Conservation (phyloP, 2,797 vertebrate genomes). For the Serranus cabrilla region DNA sequence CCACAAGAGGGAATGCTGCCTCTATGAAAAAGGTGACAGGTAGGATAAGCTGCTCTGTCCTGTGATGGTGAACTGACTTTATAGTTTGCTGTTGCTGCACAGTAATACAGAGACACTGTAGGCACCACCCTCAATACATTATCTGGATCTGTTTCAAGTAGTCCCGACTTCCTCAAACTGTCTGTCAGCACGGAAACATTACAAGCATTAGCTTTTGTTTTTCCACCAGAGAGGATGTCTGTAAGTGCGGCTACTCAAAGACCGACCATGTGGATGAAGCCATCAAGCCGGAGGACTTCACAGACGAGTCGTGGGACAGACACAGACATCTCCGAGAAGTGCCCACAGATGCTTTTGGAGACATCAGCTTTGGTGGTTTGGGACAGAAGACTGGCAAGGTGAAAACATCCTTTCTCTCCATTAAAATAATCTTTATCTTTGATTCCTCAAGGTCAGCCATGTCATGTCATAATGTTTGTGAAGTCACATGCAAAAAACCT, state of each 20-base stretch:
- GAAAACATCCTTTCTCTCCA: background rate
- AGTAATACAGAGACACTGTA: background rate
- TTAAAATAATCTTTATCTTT: too few relatives aligned
- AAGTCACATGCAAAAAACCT: too few relatives aligned
- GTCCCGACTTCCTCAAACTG: background rate
- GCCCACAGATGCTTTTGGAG: slow-evolving; percentile 94
- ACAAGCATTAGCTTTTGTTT: background rate
- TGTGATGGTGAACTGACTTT: slow-evolving; percentile 11
- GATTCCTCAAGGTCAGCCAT: too few relatives aligned
- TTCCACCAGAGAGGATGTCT: slow-evolving; percentile 83
- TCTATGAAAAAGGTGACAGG: slow-evolving; percentile 83
- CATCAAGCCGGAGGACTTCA: slow-evolving; percentile 81
- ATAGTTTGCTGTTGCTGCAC: slow-evolving; percentile 9
- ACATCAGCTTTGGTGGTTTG: slow-evolving; percentile 88
- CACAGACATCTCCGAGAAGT: slow-evolving; percentile 87
- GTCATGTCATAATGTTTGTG: too few relatives aligned
- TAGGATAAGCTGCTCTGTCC: slow-evolving; percentile 48
- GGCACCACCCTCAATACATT: background rate
- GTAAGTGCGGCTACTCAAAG: slow-evolving; percentile 90
- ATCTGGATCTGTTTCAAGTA: background rate
- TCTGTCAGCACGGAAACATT: background rate
- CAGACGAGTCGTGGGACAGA: slow-evolving; percentile 86
- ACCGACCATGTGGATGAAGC: slow-evolving; percentile 86
- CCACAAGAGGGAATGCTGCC: slow-evolving; percentile 90
- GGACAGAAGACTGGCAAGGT: slow-evolving; percentile 90